Percentiles rank a stretch among this genome's conserved stretches.
Conservation (phyloP, 2,888 invertebrate genomes). For the Cordilura impudica region DNA sequence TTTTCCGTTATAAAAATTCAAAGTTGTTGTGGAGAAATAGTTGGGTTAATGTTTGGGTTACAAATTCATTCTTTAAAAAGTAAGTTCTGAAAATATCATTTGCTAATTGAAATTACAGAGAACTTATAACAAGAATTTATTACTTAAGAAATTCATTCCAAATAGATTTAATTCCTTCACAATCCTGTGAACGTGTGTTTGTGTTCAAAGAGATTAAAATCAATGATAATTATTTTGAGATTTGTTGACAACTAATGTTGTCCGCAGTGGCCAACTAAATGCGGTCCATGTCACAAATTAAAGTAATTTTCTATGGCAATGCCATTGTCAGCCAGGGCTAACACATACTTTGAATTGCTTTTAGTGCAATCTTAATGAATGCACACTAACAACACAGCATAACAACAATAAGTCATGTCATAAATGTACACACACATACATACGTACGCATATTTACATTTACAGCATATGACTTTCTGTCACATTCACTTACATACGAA, state of each 20-base stretch:
- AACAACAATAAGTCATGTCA: slow-evolving; percentile 64
- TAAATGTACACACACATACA: slow-evolving; percentile 67
- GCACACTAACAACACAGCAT: slow-evolving; percentile 60
- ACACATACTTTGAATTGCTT: background rate
- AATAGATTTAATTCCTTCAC: no score
- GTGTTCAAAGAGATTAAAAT: slow-evolving; percentile 62
- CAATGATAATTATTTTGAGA: slow-evolving; percentile 72
- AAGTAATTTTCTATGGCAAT: slow-evolving; percentile 51
- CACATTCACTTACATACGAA: slow-evolving; percentile 31
- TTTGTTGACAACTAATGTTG: slow-evolving; percentile 70
- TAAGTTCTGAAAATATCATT: no score
- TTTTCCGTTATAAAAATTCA: no score
- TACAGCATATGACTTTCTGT: slow-evolving; percentile 45
- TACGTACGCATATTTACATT: slow-evolving; percentile 21
- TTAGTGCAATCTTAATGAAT: slow-evolving; percentile 15
- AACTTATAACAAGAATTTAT: no score
- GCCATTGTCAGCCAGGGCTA: slow-evolving; percentile 61
- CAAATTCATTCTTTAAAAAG: no score
- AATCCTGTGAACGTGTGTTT: no score
- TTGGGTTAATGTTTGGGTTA: no score
- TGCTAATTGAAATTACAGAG: no score
- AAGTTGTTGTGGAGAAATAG: no score
- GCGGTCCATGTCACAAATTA: slow-evolving; percentile 52
- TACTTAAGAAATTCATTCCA: no score
- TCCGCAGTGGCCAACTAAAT: slow-evolving; percentile 56